Percentiles rank a stretch among this genome's conserved stretches.
Conservation (phyloP, 2,113 vertebrate species). For the Rhinolophus ferrumequinum region DNA sequence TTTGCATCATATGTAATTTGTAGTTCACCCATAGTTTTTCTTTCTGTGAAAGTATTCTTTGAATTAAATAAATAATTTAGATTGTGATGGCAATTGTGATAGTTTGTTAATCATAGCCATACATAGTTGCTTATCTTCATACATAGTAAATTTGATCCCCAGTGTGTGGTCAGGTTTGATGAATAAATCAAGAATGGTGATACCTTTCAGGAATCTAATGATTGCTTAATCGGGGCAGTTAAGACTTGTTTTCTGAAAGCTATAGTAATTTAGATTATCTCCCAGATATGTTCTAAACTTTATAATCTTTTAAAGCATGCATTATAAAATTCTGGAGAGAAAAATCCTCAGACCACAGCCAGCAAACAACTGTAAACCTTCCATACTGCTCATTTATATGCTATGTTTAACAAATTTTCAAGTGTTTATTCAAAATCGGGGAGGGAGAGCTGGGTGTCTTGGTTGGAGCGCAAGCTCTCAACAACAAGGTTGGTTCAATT, state of each 20-base stretch:
- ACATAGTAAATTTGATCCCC: background rate
- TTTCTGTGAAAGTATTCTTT: conserved; percentile 42
- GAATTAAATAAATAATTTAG: background rate
- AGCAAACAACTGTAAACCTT: background rate
- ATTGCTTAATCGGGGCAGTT: conserved; percentile 25
- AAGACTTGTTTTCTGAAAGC: background rate
- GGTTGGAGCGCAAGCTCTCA: too few species aligned
- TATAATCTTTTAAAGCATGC: background rate
- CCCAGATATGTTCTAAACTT: background rate
- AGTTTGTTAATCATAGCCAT: conserved; percentile 31
- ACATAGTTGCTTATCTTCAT: conserved; percentile 7
- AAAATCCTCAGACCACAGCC: background rate
- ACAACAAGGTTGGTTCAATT: too few species aligned
- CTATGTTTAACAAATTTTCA: background rate
- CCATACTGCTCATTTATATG: background rate
- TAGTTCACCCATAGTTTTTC: background rate
- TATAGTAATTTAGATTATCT: background rate
- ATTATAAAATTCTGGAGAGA: background rate
- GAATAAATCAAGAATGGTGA: background rate
- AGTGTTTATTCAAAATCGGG: background rate
- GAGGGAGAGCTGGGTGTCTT: too few species aligned
- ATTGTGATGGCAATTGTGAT: background rate
- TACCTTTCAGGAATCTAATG: background rate
- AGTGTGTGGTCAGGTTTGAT: background rate
- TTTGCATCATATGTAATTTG: background rate